A percentile compares a stretch with the other conserved stretches of the same genome.
phyloP scores from a whole-genome alignment of 2,113 vertebrate genomes.

The Tauraco erythrolophus region DNA sequence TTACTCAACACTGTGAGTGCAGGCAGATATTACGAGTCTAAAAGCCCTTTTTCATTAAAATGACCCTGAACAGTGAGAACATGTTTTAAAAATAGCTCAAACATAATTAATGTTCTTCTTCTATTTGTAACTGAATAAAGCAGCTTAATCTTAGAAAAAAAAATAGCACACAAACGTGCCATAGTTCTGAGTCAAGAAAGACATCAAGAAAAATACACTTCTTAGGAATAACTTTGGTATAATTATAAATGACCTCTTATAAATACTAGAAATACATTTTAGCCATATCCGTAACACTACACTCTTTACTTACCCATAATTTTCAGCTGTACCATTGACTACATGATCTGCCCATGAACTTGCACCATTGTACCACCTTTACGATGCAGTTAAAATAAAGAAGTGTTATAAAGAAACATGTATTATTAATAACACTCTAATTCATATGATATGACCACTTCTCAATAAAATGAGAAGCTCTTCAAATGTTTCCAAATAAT shows the following conservation, averaged over 20 bases:
- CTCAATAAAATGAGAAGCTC: neutral
- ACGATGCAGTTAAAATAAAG: slow-evolving; percentile 75
- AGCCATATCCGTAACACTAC: slow-evolving; percentile 31
- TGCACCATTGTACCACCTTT: slow-evolving; percentile 81
- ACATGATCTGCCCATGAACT: slow-evolving; percentile 80
- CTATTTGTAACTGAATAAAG: neutral
- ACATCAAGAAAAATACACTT: neutral
- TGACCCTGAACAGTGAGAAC: neutral
- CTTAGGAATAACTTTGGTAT: neutral
- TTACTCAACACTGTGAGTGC: neutral
- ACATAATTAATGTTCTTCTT: neutral
- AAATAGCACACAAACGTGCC: neutral
- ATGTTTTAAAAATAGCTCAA: slow-evolving; percentile 28
- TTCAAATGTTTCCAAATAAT: neutral
- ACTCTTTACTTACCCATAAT: slow-evolving; percentile 75
- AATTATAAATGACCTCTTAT: neutral
- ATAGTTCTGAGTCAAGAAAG: neutral
- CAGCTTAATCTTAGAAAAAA: neutral
- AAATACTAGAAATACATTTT: slow-evolving; percentile 5
- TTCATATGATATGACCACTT: neutral
- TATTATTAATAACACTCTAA: neutral
- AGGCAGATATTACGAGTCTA: neutral
- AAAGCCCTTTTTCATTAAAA: neutral
- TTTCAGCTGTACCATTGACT: slow-evolving; percentile 80
- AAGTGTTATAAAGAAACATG: slow-evolving; percentile 51